phyloP scores from a whole-genome alignment of 2,888 invertebrate species.

The Stenchaetothrips biformis region DNA sequence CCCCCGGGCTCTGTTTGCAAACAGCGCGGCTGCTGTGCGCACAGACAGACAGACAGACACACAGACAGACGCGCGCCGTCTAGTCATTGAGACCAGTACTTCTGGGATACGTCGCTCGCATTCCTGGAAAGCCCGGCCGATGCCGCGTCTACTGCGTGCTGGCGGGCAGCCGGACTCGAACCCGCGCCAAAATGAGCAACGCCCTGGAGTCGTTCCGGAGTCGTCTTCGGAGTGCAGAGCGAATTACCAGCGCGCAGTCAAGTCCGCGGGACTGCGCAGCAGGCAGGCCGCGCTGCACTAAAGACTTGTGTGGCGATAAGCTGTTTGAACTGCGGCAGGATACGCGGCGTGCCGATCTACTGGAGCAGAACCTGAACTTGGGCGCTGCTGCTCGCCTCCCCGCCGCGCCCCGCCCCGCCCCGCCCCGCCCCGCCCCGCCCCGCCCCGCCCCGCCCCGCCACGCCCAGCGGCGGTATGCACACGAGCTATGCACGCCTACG shows the following conservation, averaged over 20 bases:
- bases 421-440: constrained; percentile 16
- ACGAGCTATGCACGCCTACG: constrained; percentile 6
- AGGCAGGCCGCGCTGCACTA: not conserved
- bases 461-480: not conserved
- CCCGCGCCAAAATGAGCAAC: not conserved
- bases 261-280: not conserved
- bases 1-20: constrained; percentile 28
- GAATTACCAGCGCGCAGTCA: not conserved
- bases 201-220: not conserved
- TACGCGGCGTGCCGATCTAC: constrained; percentile 5
- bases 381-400: not conserved
- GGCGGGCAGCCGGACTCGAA: too few species aligned
- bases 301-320: not conserved
- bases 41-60: not conserved
- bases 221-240: not conserved
- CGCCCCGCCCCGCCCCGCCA: constrained; percentile 13
- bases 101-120: constrained; percentile 11
- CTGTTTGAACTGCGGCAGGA: not conserved
- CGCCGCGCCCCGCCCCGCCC: not conserved
- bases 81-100: constrained; percentile 2
- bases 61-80: not conserved
- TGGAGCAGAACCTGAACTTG: constrained; percentile 14
- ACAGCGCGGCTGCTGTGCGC: not conserved
- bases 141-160: not conserved
- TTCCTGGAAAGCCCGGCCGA: not conserved